These are phyloP conservation scores for Nipponacmea schrenckii DNA, from an alignment of 2,888 invertebrate genomes.

Conservation along the genomic window DNA sequence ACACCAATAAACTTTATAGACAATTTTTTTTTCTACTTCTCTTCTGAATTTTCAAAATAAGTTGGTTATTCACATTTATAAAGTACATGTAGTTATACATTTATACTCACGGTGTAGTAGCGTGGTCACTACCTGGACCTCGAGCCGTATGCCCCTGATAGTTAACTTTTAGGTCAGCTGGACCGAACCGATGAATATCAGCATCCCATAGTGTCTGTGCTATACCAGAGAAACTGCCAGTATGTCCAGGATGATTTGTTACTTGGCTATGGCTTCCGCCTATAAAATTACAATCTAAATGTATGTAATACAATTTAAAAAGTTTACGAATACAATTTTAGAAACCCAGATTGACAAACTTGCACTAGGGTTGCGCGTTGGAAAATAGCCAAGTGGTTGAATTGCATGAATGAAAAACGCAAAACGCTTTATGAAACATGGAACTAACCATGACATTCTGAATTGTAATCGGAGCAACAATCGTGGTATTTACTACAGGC, in stretches of 20 bases:
- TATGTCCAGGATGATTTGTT: not conserved
- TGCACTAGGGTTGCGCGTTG: too few relatives aligned
- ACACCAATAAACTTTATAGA: too few relatives aligned
- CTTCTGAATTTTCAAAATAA: not conserved
- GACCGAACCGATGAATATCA: constrained; percentile 35
- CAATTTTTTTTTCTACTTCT: too few relatives aligned
- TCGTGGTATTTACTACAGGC: constrained; percentile 11
- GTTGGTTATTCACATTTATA: not conserved
- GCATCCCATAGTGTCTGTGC: constrained; percentile 40
- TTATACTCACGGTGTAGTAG: not conserved
- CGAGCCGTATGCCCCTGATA: not conserved
- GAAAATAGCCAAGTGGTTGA: too few relatives aligned
- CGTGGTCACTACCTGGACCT: constrained; percentile 3
- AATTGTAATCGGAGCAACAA: constrained; percentile 18
- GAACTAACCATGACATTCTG: not conserved
- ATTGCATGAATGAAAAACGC: too few relatives aligned
- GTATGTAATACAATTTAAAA: too few relatives aligned
- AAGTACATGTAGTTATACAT: not conserved
- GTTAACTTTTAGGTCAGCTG: constrained; percentile 27
- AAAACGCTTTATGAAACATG: too few relatives aligned
- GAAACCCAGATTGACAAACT: too few relatives aligned
- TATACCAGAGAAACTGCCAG: not conserved
- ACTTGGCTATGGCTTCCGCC: not conserved
- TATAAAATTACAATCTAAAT: not conserved
- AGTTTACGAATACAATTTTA: too few relatives aligned